Percentiles rank a stretch among this genome's conserved stretches.
Conservation (phyloP, 2,113 vertebrate genomes). For the Nibea albiflora region DNA sequence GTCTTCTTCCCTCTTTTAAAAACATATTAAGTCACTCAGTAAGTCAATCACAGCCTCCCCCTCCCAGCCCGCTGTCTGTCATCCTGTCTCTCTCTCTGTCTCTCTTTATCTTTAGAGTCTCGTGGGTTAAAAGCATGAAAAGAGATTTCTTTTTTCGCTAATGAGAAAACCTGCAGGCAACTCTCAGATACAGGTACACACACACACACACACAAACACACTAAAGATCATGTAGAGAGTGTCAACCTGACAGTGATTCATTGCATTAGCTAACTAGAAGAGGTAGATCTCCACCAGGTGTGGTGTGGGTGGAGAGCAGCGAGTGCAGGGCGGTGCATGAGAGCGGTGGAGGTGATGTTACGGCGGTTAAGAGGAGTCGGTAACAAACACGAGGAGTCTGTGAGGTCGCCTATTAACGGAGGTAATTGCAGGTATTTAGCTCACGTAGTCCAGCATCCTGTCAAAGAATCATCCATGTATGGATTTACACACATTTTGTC, state of each 20-base stretch:
- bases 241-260: constrained; percentile 20
- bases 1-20: constrained; percentile 44
- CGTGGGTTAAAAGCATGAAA: constrained; percentile 59
- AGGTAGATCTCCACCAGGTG: too few species aligned
- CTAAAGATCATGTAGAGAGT: background rate
- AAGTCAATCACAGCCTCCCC: constrained; percentile 54
- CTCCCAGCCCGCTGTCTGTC: constrained; percentile 56
- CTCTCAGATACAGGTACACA: constrained; percentile 29
- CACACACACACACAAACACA: constrained; percentile 7
- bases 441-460: background rate
- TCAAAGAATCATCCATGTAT: constrained; percentile 37
- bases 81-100: constrained; percentile 40
- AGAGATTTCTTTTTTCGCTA: constrained; percentile 58
- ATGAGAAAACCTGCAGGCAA: constrained; percentile 68
- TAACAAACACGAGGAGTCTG: too few species aligned
- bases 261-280: constrained; percentile 17
- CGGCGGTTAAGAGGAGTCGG: too few species aligned
- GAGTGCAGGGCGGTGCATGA: too few species aligned
- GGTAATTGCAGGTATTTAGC: constrained; percentile 21
- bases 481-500: constrained; percentile 46
- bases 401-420: too few species aligned
- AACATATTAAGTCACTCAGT: constrained; percentile 52
- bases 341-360: too few species aligned
- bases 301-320: too few species aligned
- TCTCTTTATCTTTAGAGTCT: constrained; percentile 59